Base-by-base conservation (phyloP, 1,140 invertebrate species). In the Anoplolepis gracilipes region DNA sequence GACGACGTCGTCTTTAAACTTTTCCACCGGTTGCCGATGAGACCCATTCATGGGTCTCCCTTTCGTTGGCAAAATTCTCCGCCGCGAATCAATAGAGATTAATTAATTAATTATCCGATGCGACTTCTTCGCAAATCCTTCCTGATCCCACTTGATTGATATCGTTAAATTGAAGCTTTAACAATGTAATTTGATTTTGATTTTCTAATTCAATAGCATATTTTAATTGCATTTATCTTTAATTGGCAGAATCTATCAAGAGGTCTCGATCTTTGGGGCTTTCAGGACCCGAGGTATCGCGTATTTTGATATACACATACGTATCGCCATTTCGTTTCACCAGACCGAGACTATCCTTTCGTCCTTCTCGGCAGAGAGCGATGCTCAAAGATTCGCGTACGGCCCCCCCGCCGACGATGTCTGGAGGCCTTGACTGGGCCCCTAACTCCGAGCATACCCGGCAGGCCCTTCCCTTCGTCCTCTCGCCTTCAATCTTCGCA, bases 361-460 rank as follows among this genome's bases (percentile, higher is more conserved):
- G 42, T 87, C 78, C 73, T 90, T 85, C 87, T 72, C 73, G 3
- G 77, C 62, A 86, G n/a, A n/a, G n/a, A n/a, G 81, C 61, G 85
- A 85, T 75, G 82, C 67, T 76, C 67, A 36, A 90, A 91, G 90
- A 91, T 92, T 92, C 89, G 87, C 90, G 81, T 81, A 81, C 84
- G 55, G 61, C 62, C 64, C 62, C 72, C 81, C 84, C 86, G 87
- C 53, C 61, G 84, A 28, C 78, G 57, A 89, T 92, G 92, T 93
- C 92, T 93, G 90, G 90, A 91, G 92, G 89, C 92, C 92, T 93
- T 92, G 92, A 90, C 85, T 91, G 89, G 84, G 75, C 84, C 87
- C 85, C 79, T 73, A 79, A 78, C 84, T 73, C 73, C 55, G 61
- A 61, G 75, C 78, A 53, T 87, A 62, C 55, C 87, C 77, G 72